These are phyloP conservation scores for Oriolus oriolus DNA, from an alignment of 2,113 vertebrate species.

Conservation along the genomic window DNA sequence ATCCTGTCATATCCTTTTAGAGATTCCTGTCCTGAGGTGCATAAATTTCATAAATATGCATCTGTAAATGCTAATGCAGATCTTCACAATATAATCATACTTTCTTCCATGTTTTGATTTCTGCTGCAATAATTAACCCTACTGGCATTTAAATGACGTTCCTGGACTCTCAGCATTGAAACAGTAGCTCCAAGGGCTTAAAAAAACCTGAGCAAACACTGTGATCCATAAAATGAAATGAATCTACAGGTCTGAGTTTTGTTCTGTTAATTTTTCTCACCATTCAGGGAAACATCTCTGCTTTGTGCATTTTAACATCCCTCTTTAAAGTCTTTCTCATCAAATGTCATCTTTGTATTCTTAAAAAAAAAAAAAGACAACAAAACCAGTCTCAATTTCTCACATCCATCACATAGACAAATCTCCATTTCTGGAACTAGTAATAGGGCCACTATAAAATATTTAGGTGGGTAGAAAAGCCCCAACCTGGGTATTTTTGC, in stretches of 20 bases:
- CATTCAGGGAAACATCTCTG: neutral
- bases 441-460: neutral
- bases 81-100: neutral
- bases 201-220: neutral
- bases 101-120: conserved; percentile 13
- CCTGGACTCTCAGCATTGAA: neutral
- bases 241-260: neutral
- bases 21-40: neutral
- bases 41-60: conserved; percentile 18
- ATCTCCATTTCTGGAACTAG: neutral
- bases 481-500: neutral
- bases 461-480: neutral
- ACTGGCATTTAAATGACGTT: neutral
- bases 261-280: neutral
- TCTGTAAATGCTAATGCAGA: neutral
- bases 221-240: neutral
- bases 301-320: neutral
- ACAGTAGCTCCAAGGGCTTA: neutral
- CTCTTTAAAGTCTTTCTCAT: neutral
- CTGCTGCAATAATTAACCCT: neutral
- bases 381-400: neutral
- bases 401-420: neutral
- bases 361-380: neutral
- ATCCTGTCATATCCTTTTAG: neutral
- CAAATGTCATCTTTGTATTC: neutral